phyloP scores from a whole-genome alignment of 2,797 vertebrate species.

The Halcyon leucocephala region DNA sequence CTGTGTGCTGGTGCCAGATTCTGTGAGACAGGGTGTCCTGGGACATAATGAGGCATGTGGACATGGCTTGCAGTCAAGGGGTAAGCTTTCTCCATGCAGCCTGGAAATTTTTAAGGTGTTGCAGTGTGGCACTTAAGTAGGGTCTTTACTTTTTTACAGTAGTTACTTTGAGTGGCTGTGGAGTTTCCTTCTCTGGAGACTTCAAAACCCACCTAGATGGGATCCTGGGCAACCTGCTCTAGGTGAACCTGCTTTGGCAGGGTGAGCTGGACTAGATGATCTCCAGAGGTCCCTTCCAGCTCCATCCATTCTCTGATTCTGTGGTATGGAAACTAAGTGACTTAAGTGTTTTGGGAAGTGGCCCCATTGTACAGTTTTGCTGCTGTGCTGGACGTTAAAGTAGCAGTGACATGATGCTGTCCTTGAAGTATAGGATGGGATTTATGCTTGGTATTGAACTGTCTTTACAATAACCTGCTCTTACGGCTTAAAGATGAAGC shows the following conservation, averaged over 20 bases:
- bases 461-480: background rate
- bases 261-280: background rate
- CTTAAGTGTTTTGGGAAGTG: background rate
- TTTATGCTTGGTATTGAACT: background rate
- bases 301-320: background rate
- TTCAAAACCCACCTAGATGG: background rate
- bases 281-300: background rate
- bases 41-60: constrained; percentile 87
- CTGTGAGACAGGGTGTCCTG: constrained; percentile 78
- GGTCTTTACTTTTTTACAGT: background rate
- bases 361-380: background rate
- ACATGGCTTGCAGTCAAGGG: constrained; percentile 90
- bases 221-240: background rate
- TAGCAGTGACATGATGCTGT: background rate
- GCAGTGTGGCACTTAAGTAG: background rate
- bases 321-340: background rate
- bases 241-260: background rate
- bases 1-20: constrained; percentile 89
- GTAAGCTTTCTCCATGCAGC: constrained; percentile 66
- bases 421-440: background rate
- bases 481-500: background rate
- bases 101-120: background rate
- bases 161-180: background rate
- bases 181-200: background rate
- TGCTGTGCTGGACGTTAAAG: background rate